Conservation (phyloP, 2,113 vertebrate species). For the Meriones unguiculatus region DNA sequence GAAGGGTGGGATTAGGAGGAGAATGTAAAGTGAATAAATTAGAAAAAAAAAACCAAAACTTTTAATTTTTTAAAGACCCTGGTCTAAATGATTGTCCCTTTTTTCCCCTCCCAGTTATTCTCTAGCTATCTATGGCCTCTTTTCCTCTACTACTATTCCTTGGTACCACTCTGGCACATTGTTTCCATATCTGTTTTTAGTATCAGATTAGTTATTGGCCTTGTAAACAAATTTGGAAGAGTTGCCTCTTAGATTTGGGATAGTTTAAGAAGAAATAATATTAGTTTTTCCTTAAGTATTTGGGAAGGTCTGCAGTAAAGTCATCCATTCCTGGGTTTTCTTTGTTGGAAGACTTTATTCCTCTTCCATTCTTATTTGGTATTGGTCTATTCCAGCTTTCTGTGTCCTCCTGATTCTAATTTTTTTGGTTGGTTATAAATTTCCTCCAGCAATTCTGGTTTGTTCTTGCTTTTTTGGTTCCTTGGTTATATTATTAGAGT, state of each 20-base stretch:
- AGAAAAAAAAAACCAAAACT: too few relatives aligned
- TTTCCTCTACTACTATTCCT: not conserved
- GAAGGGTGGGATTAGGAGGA: too few relatives aligned
- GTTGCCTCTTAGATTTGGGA: not conserved
- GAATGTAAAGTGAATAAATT: too few relatives aligned
- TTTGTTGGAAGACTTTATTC: not conserved
- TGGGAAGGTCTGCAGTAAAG: not conserved
- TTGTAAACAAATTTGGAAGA: not conserved
- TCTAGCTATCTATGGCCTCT: not conserved
- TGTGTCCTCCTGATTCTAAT: not conserved
- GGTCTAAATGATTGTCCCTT: not conserved
- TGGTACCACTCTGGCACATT: not conserved
- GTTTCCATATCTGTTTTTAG: not conserved
- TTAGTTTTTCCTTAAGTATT: not conserved
- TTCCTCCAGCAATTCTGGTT: not conserved
- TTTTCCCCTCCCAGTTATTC: not conserved
- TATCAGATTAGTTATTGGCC: not conserved
- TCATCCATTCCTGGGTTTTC: not conserved
- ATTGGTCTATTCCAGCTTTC: not conserved
- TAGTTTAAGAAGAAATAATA: not conserved
- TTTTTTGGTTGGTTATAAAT: not conserved
- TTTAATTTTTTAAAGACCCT: not conserved
- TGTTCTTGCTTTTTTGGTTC: not conserved
- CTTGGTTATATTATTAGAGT: not conserved
- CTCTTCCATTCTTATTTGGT: not conserved